phyloP scores from a whole-genome alignment of 2,113 vertebrate genomes.

The Melanostigma gelatinosum region DNA sequence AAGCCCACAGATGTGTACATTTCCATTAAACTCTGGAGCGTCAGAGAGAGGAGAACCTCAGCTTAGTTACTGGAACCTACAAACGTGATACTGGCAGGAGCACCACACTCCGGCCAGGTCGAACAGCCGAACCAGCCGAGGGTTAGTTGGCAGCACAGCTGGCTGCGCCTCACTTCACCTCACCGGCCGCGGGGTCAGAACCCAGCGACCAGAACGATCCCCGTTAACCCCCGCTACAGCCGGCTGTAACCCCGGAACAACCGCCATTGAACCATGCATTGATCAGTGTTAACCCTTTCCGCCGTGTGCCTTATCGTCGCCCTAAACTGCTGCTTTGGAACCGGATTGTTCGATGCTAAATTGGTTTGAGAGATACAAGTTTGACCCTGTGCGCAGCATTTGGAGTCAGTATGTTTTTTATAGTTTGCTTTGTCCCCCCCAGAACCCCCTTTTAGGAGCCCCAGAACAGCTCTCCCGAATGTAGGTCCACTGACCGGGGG shows the following conservation, averaged over 20 bases:
- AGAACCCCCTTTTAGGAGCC: conserved; percentile 35
- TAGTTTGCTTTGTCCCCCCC: conserved; percentile 38
- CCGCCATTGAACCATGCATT: conserved; percentile 53
- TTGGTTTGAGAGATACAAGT: conserved; percentile 36
- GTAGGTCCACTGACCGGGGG: conserved; percentile 63
- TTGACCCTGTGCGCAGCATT: conserved; percentile 33
- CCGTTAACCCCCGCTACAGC: conserved; percentile 79
- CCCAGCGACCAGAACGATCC: conserved; percentile 82
- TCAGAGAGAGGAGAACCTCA: conserved; percentile 13
- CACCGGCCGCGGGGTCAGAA: conserved; percentile 87
- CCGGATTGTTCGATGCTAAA: conserved; percentile 22
- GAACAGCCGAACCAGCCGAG: conserved; percentile 50
- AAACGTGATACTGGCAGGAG: conserved; percentile 37
- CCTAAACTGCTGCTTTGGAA: conserved; percentile 36
- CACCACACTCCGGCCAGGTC: conserved; percentile 13
- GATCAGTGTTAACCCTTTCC: background rate
- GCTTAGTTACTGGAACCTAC: conserved; percentile 28
- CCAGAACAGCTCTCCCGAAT: conserved; percentile 57
- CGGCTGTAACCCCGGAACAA: conserved; percentile 65
- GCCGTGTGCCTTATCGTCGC: conserved; percentile 6
- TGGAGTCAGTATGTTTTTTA: conserved; percentile 47
- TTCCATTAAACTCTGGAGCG: conserved; percentile 13
- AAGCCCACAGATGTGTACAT: conserved; percentile 2
- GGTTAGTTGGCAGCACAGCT: conserved; percentile 89
- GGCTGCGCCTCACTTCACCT: conserved; percentile 85